These are phyloP conservation scores for Scaptomyza polygonia DNA, from an alignment of 2,888 invertebrate genomes.

Conservation along the genomic window DNA sequence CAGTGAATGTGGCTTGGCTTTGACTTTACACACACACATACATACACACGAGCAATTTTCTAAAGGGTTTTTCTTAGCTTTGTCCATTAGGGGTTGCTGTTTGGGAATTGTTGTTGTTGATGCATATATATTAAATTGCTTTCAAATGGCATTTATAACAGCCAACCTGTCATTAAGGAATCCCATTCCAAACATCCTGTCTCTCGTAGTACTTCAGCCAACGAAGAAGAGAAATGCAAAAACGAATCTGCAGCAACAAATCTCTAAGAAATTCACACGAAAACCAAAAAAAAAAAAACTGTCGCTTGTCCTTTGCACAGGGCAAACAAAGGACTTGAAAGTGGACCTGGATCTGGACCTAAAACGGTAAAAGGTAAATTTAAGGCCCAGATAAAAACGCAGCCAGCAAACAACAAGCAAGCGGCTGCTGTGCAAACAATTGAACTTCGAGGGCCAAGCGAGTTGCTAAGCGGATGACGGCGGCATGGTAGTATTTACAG, in stretches of 20 bases:
- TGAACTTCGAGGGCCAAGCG: conserved; percentile 46
- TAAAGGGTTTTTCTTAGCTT: conserved; percentile 63
- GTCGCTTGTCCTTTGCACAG: conserved; percentile 15
- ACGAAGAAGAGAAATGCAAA: conserved; percentile 43
- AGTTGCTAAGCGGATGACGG: conserved; percentile 18
- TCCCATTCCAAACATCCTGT: conserved; percentile 74
- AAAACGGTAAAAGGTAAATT: conserved; percentile 52
- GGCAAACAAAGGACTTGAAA: conserved; percentile 37
- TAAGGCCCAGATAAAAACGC: conserved; percentile 50
- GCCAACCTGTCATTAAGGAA: conserved; percentile 73
- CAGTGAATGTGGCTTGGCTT: conserved; percentile 53
- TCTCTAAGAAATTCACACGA: conserved; percentile 63
- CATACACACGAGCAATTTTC: conserved; percentile 42
- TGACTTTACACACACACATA: conserved; percentile 43
- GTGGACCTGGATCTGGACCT: conserved; percentile 14
- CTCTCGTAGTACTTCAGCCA: conserved; percentile 1
- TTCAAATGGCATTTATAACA: conserved; percentile 73
- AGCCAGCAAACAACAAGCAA: conserved; percentile 28
- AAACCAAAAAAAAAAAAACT: conserved; percentile 36
- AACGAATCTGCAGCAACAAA: conserved; percentile 34
- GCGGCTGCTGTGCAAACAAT: conserved; percentile 74
- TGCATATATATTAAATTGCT: conserved; percentile 76
- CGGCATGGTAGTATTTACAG: conserved; percentile 28
- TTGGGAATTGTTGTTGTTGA: conserved; percentile 48
- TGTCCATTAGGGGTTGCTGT: conserved; percentile 62